These are phyloP conservation scores for Exephanes ischioxanthus DNA, from an alignment of 2,888 invertebrate genomes.

Conservation along the genomic window DNA sequence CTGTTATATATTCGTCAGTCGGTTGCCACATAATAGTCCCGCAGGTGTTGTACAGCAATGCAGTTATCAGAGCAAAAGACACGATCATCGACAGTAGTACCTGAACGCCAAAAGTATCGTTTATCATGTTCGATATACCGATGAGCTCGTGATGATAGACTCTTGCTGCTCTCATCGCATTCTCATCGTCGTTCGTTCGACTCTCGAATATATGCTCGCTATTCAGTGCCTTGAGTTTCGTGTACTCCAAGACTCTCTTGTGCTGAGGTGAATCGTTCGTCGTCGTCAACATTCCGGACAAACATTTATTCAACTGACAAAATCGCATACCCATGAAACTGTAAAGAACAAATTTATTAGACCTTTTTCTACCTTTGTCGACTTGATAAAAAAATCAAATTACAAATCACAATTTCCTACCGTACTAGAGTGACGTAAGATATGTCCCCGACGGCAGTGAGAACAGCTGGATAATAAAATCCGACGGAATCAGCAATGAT, in stretches of 20 bases:
- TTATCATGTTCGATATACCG: conserved; percentile 67
- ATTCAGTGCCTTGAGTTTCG: conserved; percentile 17
- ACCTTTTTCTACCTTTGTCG: neutral
- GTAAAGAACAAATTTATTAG: neutral
- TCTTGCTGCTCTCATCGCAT: conserved; percentile 71
- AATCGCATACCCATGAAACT: conserved; percentile 55
- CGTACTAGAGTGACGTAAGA: conserved; percentile 71
- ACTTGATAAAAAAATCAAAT: conserved; percentile 25
- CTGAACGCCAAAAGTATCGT: conserved; percentile 72
- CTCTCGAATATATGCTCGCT: conserved; percentile 24
- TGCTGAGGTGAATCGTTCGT: conserved; percentile 70
- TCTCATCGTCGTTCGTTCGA: conserved; percentile 46
- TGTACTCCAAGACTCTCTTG: conserved; percentile 67
- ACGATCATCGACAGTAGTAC: conserved; percentile 70
- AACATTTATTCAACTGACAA: conserved; percentile 66
- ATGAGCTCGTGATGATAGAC: conserved; percentile 72
- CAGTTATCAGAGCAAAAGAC: conserved; percentile 68
- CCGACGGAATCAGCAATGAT: conserved; percentile 36
- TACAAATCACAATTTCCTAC: conserved; percentile 56
- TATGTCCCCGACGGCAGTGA: conserved; percentile 59
- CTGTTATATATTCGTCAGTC: rapidly evolving
- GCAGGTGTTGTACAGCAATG: conserved; percentile 70
- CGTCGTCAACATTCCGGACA: conserved; percentile 70
- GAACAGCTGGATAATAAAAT: conserved; percentile 57
- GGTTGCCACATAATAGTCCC: conserved; percentile 55